Evolutionary conservation across 2,113 vertebrate species (phyloP).

Genomic region (Atrichornis clamosus): DNA sequence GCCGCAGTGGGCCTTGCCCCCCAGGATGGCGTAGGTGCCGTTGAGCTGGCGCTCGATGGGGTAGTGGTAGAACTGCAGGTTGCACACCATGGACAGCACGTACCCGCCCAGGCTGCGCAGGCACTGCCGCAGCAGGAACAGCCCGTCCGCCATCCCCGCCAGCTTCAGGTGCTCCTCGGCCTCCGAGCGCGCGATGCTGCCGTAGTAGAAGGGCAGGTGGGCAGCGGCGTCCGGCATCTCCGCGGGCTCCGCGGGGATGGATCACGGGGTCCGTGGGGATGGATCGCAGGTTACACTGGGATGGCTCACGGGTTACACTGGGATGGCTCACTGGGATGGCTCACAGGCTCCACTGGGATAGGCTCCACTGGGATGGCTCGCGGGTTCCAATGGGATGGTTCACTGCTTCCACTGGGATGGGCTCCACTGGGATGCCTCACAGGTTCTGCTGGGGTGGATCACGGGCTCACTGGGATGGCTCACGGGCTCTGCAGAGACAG

Average conservation of each 20-base stretch:
- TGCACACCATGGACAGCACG: slow-evolving; percentile 87
- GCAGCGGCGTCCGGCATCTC: slow-evolving; percentile 87
- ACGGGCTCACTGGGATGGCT: no score
- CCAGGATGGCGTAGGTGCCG: slow-evolving; percentile 86
- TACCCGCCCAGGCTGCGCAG: slow-evolving; percentile 93
- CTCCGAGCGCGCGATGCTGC: slow-evolving; percentile 88
- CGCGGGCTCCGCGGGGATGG: accelerated
- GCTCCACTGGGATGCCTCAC: no score
- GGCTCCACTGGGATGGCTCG: no score
- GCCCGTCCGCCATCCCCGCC: slow-evolving; percentile 88
- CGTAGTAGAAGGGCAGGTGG: slow-evolving; percentile 93
- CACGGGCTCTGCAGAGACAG: no score
- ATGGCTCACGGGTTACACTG: neutral
- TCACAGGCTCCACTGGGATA: no score
- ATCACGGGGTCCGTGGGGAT: no score
- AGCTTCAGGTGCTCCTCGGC: slow-evolving; percentile 92
- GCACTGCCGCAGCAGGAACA: slow-evolving; percentile 93
- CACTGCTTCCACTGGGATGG: no score
- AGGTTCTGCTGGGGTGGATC: no score
- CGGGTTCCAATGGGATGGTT: no score
- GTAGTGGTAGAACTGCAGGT: slow-evolving; percentile 89
- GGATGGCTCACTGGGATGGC: no score
- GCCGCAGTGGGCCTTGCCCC: slow-evolving; percentile 90
- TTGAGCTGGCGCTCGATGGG: slow-evolving; percentile 91
- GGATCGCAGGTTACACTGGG: no score